Evolutionary conservation across 2,113 vertebrate species (phyloP), one percentile per base, ranked within the genome.

Genomic region (Passer montanus): DNA sequence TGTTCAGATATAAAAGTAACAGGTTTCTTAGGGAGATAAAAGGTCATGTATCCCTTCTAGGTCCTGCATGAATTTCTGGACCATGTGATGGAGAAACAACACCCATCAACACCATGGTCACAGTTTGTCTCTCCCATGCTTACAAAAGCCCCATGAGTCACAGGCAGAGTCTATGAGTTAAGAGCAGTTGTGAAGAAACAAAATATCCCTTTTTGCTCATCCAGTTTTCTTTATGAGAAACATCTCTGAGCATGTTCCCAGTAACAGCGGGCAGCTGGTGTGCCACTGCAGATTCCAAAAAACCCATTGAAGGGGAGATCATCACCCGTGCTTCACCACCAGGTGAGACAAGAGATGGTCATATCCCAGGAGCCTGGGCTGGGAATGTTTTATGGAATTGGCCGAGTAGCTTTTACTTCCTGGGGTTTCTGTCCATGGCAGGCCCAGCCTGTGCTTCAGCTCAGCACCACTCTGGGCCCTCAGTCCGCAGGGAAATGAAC

Each of bases 261-360:
- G 4, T 21, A 82, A n/a, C 5, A 74, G 69, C 50, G 79, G n/a
- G 44, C 44, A 87, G 90, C 15, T 44, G 13, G 69, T 2, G 3
- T 56, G 41, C 26, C 27, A 62, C 99, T n/a, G 99, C 99, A 59
- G 99, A 99, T 94, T 99, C 99, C 76, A 99, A 99, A 90, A 99
- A 99, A 72, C 99, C 99, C 7, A 99, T 99, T 3, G 99, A 99
- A 74, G 99, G 99, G 69, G 99, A 99, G 70, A 99, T 99, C 89
- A 96, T 99, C 23, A 99, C 99, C 47, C 99, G 99, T 8, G 99
- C 99, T 30, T 99, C 35, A 37, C 35, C 35, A 37, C 35, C 37
- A 99, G 99, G 99, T 99, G 97, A 97, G 96, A 69, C 55, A 24
- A 43, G 7, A 15, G 22, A 3, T 44, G 24, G 7, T 6, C 58